A percentile compares a stretch with the other conserved stretches of the same genome.
phyloP scores from a whole-genome alignment of 2,797 vertebrate genomes.

The Enteromius thamalakanensis region DNA sequence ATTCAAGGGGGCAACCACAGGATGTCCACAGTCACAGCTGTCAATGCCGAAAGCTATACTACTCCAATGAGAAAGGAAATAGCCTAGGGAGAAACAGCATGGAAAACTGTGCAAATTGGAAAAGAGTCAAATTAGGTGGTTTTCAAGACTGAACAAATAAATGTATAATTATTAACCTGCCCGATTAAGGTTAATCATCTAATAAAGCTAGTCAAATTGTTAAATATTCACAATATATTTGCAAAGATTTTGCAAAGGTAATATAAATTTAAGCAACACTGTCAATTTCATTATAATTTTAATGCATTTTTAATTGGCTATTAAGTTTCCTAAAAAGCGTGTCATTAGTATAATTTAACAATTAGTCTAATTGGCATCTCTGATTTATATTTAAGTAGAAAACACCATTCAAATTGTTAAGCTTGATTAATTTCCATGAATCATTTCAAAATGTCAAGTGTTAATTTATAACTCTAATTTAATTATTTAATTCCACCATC shows the following conservation, averaged over 20 bases:
- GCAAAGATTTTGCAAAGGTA: background rate
- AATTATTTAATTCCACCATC: background rate
- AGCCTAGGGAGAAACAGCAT: slow-evolving; percentile 21
- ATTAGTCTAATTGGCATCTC: slow-evolving; percentile 13
- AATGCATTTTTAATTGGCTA: background rate
- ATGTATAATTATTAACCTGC: background rate
- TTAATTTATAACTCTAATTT: background rate
- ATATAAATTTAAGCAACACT: background rate
- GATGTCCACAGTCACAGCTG: slow-evolving; percentile 53
- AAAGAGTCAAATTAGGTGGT: background rate
- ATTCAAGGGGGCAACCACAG: slow-evolving; percentile 39
- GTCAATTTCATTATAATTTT: background rate
- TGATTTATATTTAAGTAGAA: background rate
- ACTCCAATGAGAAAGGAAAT: slow-evolving; percentile 20
- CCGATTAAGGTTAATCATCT: background rate
- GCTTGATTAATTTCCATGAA: background rate
- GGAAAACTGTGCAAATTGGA: slow-evolving; percentile 41
- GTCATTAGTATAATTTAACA: slow-evolving; percentile 4
- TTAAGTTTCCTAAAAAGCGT: background rate
- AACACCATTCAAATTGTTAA: background rate
- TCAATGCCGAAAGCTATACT: slow-evolving; percentile 29
- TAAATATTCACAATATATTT: background rate
- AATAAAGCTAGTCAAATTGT: background rate
- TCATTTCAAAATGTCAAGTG: background rate
- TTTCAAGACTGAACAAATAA: background rate